These are phyloP conservation scores for Tympanuchus pallidicinctus DNA, from an alignment of 2,113 vertebrate genomes.

Conservation along the genomic window DNA sequence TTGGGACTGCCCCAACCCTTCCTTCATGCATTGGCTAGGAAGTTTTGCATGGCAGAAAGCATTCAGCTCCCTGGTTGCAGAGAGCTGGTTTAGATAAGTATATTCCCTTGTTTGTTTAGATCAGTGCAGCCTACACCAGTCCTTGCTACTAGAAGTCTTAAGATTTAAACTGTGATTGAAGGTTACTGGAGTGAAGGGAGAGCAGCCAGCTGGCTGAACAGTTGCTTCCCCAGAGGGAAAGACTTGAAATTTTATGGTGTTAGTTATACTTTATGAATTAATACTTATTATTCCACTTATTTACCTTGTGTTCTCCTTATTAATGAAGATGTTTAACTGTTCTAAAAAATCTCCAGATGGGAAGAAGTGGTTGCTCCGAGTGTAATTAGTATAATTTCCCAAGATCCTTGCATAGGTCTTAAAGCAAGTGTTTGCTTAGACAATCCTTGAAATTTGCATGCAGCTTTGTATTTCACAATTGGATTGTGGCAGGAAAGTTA, in stretches of 20 bases:
- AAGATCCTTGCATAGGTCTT: neutral
- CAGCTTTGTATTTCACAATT: neutral
- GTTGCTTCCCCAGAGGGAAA: neutral
- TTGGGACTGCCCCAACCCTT: neutral
- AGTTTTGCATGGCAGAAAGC: neutral
- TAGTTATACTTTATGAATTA: neutral
- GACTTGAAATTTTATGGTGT: neutral
- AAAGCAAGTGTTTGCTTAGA: neutral
- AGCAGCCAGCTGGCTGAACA: neutral
- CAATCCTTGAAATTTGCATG: neutral
- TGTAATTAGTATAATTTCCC: neutral
- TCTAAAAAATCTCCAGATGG: neutral
- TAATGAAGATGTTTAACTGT: neutral
- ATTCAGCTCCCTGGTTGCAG: neutral
- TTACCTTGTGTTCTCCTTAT: neutral
- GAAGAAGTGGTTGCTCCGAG: neutral
- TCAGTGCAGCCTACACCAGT: neutral
- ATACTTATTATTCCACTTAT: neutral
- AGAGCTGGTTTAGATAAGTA: neutral
- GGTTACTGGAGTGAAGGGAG: neutral
- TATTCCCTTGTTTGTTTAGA: neutral
- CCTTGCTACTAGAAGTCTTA: neutral
- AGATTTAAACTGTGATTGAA: neutral
- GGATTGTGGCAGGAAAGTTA: neutral
- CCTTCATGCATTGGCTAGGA: neutral